Evolutionary conservation across 1,140 invertebrate genomes (phyloP).

Genomic region (Drosophila baimaii): DNA sequence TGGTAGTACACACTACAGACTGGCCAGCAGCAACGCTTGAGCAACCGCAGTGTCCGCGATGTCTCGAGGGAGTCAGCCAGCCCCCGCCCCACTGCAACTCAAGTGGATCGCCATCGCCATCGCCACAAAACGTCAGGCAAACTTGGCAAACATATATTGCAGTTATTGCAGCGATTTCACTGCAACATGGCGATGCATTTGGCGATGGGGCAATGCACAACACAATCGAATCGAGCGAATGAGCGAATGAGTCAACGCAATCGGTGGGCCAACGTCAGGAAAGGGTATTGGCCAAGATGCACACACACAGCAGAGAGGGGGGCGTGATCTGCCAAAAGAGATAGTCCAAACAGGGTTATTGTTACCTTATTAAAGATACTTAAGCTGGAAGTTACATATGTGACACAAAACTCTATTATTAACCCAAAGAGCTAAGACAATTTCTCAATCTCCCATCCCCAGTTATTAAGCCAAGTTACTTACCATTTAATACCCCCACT

Average conservation of each 20-base stretch:
- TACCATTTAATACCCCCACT: too few species aligned
- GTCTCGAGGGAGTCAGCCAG: conserved; percentile 49
- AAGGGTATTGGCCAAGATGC: conserved; percentile 50
- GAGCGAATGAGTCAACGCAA: conserved; percentile 45
- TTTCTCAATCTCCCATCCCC: too few species aligned
- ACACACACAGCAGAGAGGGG: not conserved
- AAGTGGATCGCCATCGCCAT: conserved; percentile 60
- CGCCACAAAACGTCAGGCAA: conserved; percentile 43
- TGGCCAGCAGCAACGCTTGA: conserved; percentile 41
- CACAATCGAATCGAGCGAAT: conserved; percentile 42
- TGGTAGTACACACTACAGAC: not conserved
- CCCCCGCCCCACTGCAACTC: conserved; percentile 59
- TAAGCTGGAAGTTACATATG: too few species aligned
- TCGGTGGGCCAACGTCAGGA: conserved; percentile 54
- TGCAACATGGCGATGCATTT: conserved; percentile 18
- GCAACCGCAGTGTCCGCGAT: conserved; percentile 37
- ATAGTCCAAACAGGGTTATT: too few species aligned
- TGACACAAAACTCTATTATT: too few species aligned
- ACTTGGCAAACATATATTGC: conserved; percentile 39
- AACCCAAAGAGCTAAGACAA: too few species aligned
- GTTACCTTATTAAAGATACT: too few species aligned
- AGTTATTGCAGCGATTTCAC: conserved; percentile 30
- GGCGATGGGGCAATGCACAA: conserved; percentile 23
- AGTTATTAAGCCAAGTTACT: not conserved
- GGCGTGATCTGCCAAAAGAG: conserved; percentile 41